A percentile compares a stretch with the other conserved stretches of the same genome.
Conservation (phyloP, 2,797 vertebrate species). For the Poecilia velifera region DNA sequence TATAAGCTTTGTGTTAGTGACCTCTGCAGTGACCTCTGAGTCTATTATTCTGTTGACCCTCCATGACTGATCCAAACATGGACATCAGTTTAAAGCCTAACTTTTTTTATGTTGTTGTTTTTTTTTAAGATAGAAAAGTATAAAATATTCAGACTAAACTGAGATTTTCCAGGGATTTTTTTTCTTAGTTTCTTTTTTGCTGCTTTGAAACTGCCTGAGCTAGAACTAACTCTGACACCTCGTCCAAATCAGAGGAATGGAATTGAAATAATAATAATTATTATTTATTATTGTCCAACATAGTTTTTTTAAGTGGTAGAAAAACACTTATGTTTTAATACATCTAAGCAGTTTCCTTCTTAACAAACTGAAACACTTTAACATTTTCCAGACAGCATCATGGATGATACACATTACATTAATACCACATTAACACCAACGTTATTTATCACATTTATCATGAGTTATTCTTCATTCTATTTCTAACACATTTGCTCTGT, state of each 20-base stretch:
- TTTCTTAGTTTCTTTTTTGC: not conserved
- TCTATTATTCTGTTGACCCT: not conserved
- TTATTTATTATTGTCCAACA: not conserved
- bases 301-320: not conserved
- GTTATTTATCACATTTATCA: conserved; percentile 12
- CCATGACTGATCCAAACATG: not conserved
- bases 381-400: too few relatives aligned
- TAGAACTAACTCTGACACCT: not conserved
- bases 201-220: not conserved
- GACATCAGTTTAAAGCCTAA: not conserved
- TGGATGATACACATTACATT: not conserved
- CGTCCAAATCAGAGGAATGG: not conserved
- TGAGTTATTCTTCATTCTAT: conserved; percentile 8
- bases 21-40: not conserved
- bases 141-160: not conserved
- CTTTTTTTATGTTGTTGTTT: not conserved
- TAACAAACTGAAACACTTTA: too few relatives aligned
- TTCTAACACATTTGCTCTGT: conserved; percentile 5
- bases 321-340: not conserved
- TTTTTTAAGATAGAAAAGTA: not conserved
- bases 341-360: not conserved
- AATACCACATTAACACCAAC: not conserved
- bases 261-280: not conserved
- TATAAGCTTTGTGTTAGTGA: not conserved
- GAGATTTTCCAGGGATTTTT: not conserved